These are phyloP conservation scores for Apodemus sylvaticus DNA, from an alignment of 2,113 vertebrate genomes.

Conservation along the genomic window DNA sequence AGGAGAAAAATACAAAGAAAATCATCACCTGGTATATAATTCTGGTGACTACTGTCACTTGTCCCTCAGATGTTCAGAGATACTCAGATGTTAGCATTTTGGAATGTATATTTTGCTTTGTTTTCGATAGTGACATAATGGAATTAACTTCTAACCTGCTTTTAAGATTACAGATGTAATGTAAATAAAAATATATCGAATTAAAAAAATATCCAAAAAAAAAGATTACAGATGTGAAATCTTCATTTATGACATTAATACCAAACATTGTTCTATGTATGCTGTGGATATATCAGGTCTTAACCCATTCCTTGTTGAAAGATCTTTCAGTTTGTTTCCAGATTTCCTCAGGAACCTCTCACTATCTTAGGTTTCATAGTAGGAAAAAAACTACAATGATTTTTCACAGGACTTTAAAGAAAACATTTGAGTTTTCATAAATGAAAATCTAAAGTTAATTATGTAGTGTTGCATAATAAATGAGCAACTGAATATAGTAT, in stretches of 20 bases:
- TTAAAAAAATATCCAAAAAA: too few species aligned
- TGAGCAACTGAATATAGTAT: background rate
- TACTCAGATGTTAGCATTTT: background rate
- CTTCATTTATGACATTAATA: background rate
- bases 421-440: conserved; percentile 36
- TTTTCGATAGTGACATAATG: background rate
- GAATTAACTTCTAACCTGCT: background rate
- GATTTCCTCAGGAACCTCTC: background rate
- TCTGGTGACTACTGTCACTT: background rate
- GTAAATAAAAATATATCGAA: too few species aligned
- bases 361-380: background rate
- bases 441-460: conserved; percentile 16
- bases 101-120: background rate
- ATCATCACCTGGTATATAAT: background rate
- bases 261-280: background rate
- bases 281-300: background rate
- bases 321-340: background rate
- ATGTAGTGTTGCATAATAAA: background rate
- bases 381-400: background rate
- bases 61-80: background rate
- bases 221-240: too few species aligned
- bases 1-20: background rate
- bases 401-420: conserved; percentile 27
- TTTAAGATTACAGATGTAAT: background rate
- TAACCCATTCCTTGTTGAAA: background rate